These are phyloP conservation scores for Petrocephalus microphthalmus DNA, from an alignment of 2,113 vertebrate genomes.

Conservation along the genomic window DNA sequence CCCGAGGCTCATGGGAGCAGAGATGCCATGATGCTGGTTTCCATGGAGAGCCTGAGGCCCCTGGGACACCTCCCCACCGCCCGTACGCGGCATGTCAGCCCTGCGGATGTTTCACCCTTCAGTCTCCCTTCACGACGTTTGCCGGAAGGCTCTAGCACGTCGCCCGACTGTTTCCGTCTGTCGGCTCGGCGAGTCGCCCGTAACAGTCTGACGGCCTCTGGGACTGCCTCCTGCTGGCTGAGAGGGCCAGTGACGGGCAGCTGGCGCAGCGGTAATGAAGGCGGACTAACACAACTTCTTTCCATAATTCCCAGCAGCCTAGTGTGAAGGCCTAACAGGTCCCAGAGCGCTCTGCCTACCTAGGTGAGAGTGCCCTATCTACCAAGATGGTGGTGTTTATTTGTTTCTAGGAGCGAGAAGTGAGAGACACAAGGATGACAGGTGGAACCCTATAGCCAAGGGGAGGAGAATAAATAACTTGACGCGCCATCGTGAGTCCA, in stretches of 20 bases:
- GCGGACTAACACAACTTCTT: not conserved
- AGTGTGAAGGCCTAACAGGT: not conserved
- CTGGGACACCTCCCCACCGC: not conserved
- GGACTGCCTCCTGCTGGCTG: not conserved
- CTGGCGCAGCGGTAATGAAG: not conserved
- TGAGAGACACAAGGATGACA: not conserved
- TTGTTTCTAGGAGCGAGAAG: not conserved
- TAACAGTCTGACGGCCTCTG: not conserved
- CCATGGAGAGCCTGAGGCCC: not conserved
- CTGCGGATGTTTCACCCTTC: not conserved
- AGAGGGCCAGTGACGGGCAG: not conserved
- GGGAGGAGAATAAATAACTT: not conserved
- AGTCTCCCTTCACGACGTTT: not conserved
- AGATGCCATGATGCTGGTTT: not conserved
- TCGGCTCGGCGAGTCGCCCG: not conserved
- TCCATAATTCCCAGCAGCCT: not conserved
- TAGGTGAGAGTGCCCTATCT: not conserved
- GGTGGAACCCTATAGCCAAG: not conserved
- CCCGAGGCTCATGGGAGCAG: not conserved
- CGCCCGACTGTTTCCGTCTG: not conserved
- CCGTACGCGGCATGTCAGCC: too few species aligned
- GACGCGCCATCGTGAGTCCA: not conserved
- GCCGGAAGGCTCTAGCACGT: not conserved
- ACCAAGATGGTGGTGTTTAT: not conserved
- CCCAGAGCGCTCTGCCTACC: not conserved